These are phyloP conservation scores for Creontiades dilutus DNA, from an alignment of 2,888 invertebrate species.

Conservation along the genomic window DNA sequence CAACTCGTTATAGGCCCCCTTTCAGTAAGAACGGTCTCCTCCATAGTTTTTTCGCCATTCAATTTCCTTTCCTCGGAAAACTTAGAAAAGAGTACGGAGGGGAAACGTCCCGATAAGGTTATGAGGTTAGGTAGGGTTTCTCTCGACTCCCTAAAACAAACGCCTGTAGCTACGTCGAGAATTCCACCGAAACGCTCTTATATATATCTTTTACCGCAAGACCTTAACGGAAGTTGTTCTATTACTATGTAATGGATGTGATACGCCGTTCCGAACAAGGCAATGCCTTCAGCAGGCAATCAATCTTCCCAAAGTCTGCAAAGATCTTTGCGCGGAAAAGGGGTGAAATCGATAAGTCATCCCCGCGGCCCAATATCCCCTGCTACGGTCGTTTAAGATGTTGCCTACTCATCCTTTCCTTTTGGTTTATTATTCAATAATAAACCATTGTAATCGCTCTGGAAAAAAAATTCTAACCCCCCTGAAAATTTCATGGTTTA, in stretches of 20 bases:
- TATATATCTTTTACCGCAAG: not conserved
- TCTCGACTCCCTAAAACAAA: not conserved
- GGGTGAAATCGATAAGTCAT: constrained; percentile 23
- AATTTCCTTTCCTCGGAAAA: not conserved
- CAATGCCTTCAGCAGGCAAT: constrained; percentile 21
- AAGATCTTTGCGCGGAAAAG: not conserved
- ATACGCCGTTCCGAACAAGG: constrained; percentile 21
- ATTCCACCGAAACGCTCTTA: not conserved
- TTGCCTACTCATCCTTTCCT: not conserved
- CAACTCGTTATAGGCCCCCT: not conserved
- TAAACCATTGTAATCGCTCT: too few relatives aligned
- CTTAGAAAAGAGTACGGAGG: not conserved
- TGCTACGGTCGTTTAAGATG: not conserved
- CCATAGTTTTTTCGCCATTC: not conserved
- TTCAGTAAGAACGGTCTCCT: not conserved
- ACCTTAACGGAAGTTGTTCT: constrained; percentile 26
- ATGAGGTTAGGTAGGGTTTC: not conserved
- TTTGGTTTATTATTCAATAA: too few relatives aligned
- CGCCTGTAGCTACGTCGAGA: not conserved
- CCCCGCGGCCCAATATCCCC: not conserved
- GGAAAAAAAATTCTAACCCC: too few relatives aligned
- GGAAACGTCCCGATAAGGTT: not conserved
- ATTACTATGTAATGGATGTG: constrained; percentile 39
- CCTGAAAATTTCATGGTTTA: too few relatives aligned
- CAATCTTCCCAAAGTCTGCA: constrained; percentile 1